Base-by-base conservation (phyloP, 1,140 invertebrate genomes). In the Sesamia nonagrioides region DNA sequence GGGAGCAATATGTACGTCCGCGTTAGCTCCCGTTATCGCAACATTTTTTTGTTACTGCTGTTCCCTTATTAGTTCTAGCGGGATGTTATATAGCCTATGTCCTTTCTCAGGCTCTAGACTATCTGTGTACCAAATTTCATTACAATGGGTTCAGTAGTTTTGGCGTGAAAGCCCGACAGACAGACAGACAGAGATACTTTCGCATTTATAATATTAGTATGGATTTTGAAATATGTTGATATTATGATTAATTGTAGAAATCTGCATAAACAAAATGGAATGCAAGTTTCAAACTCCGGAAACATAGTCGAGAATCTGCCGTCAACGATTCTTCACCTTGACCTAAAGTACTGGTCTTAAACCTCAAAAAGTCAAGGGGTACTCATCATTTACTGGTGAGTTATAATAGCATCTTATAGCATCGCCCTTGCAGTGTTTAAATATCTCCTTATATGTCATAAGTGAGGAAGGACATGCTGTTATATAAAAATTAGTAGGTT, bases 261-360 rank as follows among this genome's bases (percentile, higher is more conserved):
- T 56, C 9, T 56, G 7, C 54, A 56, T 56, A 56, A 9, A 5
- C 3, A 56, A 56, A 58, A 27, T 27, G 33, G 11, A 33, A 58
- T 58, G 7, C 18, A 17, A 2, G n/a, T 17, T n/a, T 58, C 1
- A 33, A 58, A 18, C 11, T 61, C 60, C 60, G 60, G 60, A 71
- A 15, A 52, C 15, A 45, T 1, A 9, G 9, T 17, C 27, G 15
- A 27, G 21, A 35, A 35, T 71, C 45, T 54, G 27, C 21, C 17
- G 42, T 52, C 33, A 13, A 52, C 52, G 21, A 42, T 68, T 13
- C 33, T 5, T 52, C n/a, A 17, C 68, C 68, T 54, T 71, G 68
- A 71, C 68, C 68, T 52, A 69, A 6, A 69, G 40, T 69, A 3
- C n/a, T 21, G 17, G 21, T 33, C 9, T 33, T n/a, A 45, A 45